These are phyloP conservation scores for Diabrotica virgifera DNA, from an alignment of 1,140 invertebrate genomes.

Conservation along the genomic window DNA sequence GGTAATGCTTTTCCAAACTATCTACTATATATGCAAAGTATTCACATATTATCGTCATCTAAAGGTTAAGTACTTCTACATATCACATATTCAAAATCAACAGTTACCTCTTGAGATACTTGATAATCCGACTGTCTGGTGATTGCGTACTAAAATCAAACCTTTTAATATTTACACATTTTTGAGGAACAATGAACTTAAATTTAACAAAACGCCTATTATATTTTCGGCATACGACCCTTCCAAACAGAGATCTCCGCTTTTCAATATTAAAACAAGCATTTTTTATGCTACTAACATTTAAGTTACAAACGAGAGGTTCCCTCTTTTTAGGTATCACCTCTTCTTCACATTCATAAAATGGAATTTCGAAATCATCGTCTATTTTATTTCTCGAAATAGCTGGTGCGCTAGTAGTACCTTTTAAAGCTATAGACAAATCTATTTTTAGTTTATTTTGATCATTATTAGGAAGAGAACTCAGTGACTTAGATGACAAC, in stretches of 20 bases:
- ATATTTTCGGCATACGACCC: conserved; percentile 49
- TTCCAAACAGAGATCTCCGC: conserved; percentile 51
- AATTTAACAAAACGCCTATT: conserved; percentile 17
- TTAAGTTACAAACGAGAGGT: conserved; percentile 37
- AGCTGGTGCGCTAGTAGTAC: conserved; percentile 23
- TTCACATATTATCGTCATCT: no score
- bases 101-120: conserved; percentile 12
- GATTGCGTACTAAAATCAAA: conserved; percentile 62
- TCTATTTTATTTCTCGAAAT: conserved; percentile 23
- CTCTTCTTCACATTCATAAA: conserved; percentile 39
- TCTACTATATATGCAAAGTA: no score
- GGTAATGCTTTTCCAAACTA: no score
- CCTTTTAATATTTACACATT: conserved; percentile 34
- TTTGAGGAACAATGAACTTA: neutral
- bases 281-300: conserved; percentile 32
- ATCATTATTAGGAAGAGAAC: neutral
- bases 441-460: conserved; percentile 28
- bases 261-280: conserved; percentile 26
- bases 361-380: conserved; percentile 37
- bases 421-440: conserved; percentile 38
- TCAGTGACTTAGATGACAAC: neutral
- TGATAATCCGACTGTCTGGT: conserved; percentile 52
- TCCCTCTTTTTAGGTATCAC: conserved; percentile 15
- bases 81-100: no score
- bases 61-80: no score